These are phyloP conservation scores for Drosophila antonietae DNA, from an alignment of 2,888 invertebrate species.

Conservation along the genomic window DNA sequence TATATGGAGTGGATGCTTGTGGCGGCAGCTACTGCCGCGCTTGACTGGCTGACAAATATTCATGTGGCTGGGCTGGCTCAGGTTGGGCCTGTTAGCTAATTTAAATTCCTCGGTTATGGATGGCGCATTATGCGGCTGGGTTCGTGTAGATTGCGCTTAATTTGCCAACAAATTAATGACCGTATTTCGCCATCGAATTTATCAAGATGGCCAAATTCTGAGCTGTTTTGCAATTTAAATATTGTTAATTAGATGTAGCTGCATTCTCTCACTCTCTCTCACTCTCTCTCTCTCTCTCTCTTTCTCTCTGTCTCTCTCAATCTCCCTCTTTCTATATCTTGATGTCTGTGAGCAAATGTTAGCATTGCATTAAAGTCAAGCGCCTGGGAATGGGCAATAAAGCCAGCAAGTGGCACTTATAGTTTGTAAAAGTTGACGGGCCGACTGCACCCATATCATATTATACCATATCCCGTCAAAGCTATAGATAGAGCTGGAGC, in stretches of 20 bases:
- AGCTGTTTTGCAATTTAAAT: conserved; percentile 63
- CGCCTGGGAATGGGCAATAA: conserved; percentile 43
- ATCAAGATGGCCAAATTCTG: conserved; percentile 59
- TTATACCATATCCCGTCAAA: conserved; percentile 9
- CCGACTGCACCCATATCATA: conserved; percentile 45
- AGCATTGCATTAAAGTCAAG: conserved; percentile 64
- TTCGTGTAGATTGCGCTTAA: conserved; percentile 65
- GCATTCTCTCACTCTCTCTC: conserved; percentile 11
- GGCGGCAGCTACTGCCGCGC: conserved; percentile 8
- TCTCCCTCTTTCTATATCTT: not conserved
- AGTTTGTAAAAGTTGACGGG: conserved; percentile 38
- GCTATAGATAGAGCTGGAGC: conserved; percentile 9
- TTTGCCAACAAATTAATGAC: conserved; percentile 69
- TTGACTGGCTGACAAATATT: conserved; percentile 58
- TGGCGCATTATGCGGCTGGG: conserved; percentile 36
- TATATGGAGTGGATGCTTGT: conserved; percentile 6
- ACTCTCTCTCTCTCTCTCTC: not conserved
- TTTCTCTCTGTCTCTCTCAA: too few relatives aligned
- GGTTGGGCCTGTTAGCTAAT: conserved; percentile 67
- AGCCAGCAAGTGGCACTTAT: conserved; percentile 45
- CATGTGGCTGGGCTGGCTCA: conserved; percentile 51
- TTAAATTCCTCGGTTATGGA: conserved; percentile 67
- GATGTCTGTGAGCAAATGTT: conserved; percentile 43
- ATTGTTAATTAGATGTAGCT: conserved; percentile 70
- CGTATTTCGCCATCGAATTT: conserved; percentile 54